These are phyloP conservation scores for Rhea americana DNA, from an alignment of 2,113 vertebrate genomes.

Conservation along the genomic window DNA sequence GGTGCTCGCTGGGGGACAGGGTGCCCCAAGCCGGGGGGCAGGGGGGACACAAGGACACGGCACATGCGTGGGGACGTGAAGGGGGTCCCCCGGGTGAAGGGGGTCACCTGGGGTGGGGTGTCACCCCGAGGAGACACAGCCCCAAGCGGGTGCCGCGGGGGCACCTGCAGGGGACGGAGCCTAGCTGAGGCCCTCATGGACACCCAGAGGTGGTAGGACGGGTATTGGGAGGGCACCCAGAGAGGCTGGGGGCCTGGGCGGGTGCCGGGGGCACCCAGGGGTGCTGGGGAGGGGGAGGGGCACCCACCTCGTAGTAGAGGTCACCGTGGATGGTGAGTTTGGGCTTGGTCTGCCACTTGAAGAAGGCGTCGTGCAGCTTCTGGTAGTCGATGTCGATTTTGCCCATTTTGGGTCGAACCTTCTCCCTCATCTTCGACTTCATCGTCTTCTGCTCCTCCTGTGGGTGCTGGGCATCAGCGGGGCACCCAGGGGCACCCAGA, in stretches of 20 bases:
- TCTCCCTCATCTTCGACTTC: conserved; percentile 98
- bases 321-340: conserved; percentile 94
- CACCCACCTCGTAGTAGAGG: conserved; percentile 90
- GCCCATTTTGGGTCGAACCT: conserved; percentile 94
- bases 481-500: background rate
- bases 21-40: no score
- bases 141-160: no score
- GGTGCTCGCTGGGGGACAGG: no score
- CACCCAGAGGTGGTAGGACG: no score
- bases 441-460: conserved; percentile 96
- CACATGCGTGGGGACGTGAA: background rate
- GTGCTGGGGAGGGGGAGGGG: fast-evolving
- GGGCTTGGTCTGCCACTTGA: conserved; percentile 97
- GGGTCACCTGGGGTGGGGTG: no score
- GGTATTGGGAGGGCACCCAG: background rate
- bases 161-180: no score
- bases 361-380: conserved; percentile 95
- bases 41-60: background rate
- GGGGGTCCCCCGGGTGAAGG: no score
- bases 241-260: no score
- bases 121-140: no score
- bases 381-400: conserved; percentile 97
- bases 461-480: no score
- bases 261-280: background rate
- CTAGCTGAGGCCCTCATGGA: no score